A percentile compares a stretch with the other conserved stretches of the same genome.
phyloP scores from a whole-genome alignment of 2,113 vertebrate species.

The Regulus satrapa region DNA sequence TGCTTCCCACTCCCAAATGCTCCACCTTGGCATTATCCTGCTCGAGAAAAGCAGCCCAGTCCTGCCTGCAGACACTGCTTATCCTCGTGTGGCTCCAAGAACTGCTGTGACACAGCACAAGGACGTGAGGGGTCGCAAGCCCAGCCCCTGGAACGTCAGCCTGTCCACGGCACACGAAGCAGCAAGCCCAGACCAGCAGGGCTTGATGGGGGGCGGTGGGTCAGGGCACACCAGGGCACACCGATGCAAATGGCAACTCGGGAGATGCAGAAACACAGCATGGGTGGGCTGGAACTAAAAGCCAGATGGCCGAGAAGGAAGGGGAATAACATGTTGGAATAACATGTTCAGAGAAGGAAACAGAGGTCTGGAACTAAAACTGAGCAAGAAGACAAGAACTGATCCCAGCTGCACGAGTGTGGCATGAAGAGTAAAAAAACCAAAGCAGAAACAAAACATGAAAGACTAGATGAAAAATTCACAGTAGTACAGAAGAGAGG shows the following conservation, averaged over 20 bases:
- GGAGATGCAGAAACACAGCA: not conserved
- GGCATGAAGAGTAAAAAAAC: not conserved
- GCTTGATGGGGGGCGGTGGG: not conserved
- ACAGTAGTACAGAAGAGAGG: not conserved
- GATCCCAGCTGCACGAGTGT: not conserved
- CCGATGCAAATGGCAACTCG: not conserved
- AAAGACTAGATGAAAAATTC: not conserved
- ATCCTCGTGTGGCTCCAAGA: not conserved
- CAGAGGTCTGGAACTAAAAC: not conserved
- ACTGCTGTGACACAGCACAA: not conserved
- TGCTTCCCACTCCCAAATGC: not conserved
- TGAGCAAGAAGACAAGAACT: not conserved
- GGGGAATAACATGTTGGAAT: not conserved
- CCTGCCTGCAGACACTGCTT: not conserved
- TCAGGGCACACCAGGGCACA: not conserved
- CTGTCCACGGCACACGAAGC: not conserved
- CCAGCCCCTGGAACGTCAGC: not conserved
- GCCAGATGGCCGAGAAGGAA: not conserved
- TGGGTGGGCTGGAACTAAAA: not conserved
- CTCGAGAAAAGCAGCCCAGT: not conserved
- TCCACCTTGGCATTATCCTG: not conserved
- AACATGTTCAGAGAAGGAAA: not conserved
- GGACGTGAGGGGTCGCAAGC: accelerated
- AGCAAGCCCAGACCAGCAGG: not conserved
- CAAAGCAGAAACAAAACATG: not conserved